Evolutionary conservation across 1,140 invertebrate genomes (phyloP).

Genomic region (Meteorus sp.): DNA sequence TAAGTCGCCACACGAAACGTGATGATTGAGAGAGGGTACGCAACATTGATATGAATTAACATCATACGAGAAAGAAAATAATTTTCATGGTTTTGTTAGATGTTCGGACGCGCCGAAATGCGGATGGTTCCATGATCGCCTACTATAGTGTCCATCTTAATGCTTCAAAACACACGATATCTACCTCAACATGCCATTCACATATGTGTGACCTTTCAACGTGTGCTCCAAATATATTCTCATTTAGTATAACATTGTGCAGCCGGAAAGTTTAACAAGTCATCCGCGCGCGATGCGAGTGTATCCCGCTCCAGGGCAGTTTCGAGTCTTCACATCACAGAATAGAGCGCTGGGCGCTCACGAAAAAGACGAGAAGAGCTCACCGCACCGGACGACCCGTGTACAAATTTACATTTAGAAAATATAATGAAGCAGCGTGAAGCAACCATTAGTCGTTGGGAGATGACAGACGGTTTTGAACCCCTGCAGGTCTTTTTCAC

Average conservation of each 20-base stretch:
- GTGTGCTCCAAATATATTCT: background rate
- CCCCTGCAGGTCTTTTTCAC: constrained; percentile 54
- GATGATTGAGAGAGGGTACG: too few species aligned
- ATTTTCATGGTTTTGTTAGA: too few species aligned
- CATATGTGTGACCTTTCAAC: background rate
- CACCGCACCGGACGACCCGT: constrained; percentile 43
- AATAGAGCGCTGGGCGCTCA: constrained; percentile 9
- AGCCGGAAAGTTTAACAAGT: constrained; percentile 23
- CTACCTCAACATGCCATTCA: too few species aligned
- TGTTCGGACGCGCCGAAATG: too few species aligned
- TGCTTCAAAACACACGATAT: too few species aligned
- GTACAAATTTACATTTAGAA: constrained; percentile 61
- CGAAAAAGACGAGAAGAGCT: constrained; percentile 27
- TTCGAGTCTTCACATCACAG: too few species aligned
- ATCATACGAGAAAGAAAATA: too few species aligned
- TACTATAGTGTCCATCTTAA: too few species aligned
- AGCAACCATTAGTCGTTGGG: constrained; percentile 59
- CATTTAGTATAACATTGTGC: too few species aligned
- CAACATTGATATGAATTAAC: too few species aligned
- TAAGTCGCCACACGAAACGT: too few species aligned
- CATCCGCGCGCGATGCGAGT: constrained; percentile 19
- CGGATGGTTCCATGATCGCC: too few species aligned
- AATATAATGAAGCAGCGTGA: constrained; percentile 61
- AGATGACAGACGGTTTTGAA: constrained; percentile 60
- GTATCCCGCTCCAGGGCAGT: constrained; percentile 24